Evolutionary conservation across 2,797 vertebrate species (phyloP), one percentile per base, ranked within the genome.

Genomic region (Cynodonichthys magdalenae): DNA sequence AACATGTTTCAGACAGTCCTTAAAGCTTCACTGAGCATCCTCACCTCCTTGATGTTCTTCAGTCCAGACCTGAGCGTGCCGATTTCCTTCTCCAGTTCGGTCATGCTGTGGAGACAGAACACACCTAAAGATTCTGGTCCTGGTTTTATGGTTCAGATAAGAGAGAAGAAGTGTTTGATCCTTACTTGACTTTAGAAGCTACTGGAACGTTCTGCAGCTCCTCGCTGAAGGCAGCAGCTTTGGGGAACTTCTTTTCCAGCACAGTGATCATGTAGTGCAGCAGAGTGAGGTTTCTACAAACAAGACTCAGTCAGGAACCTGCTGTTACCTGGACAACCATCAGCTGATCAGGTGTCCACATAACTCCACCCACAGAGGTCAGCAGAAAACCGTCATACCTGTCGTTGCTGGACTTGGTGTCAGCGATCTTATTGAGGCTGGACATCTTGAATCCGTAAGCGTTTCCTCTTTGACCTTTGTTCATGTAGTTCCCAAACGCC

Each of bases 401-500:
- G 91, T 98, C 95, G 64, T 91, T 95, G 89, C 97, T 98, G 70
- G 97, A 98, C 79, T 96, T 98, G 56, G 97, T 98, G 89, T 98
- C 96, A 0, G 94, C 94, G 0, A 98, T 96, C 92, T 98, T 98
- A 91, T 98, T 98, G 59, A 98, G 94, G 70, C 96, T 97, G 71
- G 95, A 94, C 69, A 98, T 90, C 89, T 94, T 97, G 72, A 98
- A 98, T 41, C 97, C 97, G 0, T 92, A 96, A 0, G 96, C 96
- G 0, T 96, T 98, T 61, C 96, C 97, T 69, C 96, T 91, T 72
- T 98, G 96, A 53, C 97, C 97, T 83, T 97, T 98, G 89, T 98
- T 98, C 96, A 98, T 98, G 86, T 96, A 98, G 93, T 98, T 98
- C 44, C 96, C 97, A 1, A 98, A 95, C 29, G 97, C 96, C 85